Percentiles rank a stretch among this genome's conserved stretches.
Conservation (phyloP, 2,888 invertebrate species). For the Aphrophora alni region DNA sequence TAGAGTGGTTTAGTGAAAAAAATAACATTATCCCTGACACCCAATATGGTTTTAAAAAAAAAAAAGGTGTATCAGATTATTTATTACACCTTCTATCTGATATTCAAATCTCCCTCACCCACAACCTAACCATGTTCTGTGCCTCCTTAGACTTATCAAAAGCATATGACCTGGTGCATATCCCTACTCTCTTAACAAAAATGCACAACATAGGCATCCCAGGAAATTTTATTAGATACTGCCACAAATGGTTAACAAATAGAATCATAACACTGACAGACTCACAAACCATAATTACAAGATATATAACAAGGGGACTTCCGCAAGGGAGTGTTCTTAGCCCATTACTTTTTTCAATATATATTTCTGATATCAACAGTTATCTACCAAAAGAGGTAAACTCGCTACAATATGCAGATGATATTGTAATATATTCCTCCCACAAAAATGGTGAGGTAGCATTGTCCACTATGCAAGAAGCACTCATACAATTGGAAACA, state of each 20-base stretch:
- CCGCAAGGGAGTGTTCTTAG: not conserved
- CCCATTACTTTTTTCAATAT: not conserved
- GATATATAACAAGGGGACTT: not conserved
- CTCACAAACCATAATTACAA: not conserved
- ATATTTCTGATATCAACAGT: not conserved
- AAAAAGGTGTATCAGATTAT: not conserved
- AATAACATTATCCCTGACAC: not conserved
- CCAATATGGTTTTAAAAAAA: slow-evolving; percentile 18
- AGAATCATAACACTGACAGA: not conserved
- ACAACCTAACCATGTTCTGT: not conserved
- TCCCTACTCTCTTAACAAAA: not conserved
- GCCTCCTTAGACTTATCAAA: not conserved
- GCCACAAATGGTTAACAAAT: slow-evolving; percentile 4
- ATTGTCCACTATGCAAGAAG: not conserved
- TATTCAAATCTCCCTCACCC: not conserved
- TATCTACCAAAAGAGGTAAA: not conserved
- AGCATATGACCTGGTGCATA: not conserved
- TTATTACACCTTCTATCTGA: not conserved
- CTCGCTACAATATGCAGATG: slow-evolving; percentile 19
- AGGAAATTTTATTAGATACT: not conserved
- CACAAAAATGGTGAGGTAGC: not conserved
- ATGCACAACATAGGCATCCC: slow-evolving; percentile 11
- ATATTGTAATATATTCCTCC: not conserved
- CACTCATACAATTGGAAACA: not conserved
- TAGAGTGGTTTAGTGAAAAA: slow-evolving; percentile 4